Conservation (phyloP, 2,888 invertebrate species). For the Dinocampus coccinellae region DNA sequence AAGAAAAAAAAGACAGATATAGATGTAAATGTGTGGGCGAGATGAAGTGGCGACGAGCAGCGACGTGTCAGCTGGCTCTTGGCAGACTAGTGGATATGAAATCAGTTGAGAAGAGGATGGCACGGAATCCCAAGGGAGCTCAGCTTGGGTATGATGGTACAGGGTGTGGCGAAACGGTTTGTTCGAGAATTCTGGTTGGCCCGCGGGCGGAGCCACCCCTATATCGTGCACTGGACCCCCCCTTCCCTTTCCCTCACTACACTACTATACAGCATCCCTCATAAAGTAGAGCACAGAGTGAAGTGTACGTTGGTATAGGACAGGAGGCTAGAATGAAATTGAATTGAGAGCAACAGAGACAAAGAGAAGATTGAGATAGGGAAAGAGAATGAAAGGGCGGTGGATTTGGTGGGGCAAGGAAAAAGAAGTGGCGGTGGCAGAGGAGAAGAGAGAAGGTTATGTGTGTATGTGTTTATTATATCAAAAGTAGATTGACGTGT, state of each 20-base stretch:
- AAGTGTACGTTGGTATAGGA: conserved; percentile 34
- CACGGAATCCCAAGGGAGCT: conserved; percentile 53
- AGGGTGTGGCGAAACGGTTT: conserved; percentile 66
- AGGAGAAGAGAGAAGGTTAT: too few relatives aligned
- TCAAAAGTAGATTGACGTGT: not conserved
- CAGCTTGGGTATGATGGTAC: conserved; percentile 55
- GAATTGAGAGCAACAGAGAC: conserved; percentile 35
- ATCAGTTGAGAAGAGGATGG: conserved; percentile 68
- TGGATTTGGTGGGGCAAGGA: too few relatives aligned
- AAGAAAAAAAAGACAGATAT: conserved; percentile 24
- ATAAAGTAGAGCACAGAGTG: conserved; percentile 35
- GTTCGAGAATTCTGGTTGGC: conserved; percentile 67
- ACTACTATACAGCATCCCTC: conserved; percentile 60
- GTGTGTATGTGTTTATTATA: too few relatives aligned
- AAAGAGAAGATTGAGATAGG: not conserved
- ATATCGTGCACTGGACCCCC: conserved; percentile 49
- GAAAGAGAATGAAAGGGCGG: not conserved
- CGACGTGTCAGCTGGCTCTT: conserved; percentile 67
- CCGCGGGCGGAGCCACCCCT: conserved; percentile 69
- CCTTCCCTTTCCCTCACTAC: conserved; percentile 44
- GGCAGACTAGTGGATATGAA: conserved; percentile 66
- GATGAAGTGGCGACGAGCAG: conserved; percentile 56
- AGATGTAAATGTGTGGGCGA: conserved; percentile 25
- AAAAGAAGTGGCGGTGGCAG: too few relatives aligned
- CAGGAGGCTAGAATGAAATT: conserved; percentile 36